Percentiles rank a stretch among this genome's conserved stretches.
phyloP scores from a whole-genome alignment of 2,797 vertebrate genomes.

The Urophycis tenuis region DNA sequence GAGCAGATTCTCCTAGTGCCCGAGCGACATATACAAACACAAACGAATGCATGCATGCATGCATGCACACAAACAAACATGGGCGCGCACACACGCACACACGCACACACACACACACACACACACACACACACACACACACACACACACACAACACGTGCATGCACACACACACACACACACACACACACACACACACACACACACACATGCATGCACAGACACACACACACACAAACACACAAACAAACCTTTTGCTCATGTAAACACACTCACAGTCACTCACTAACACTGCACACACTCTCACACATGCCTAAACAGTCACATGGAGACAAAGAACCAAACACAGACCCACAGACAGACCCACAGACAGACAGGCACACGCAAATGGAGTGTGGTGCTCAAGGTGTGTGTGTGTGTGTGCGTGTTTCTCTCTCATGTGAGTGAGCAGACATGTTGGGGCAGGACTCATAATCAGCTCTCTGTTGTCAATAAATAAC shows the following conservation, averaged over 20 bases:
- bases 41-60: neutral
- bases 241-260: too few species aligned
- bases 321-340: too few species aligned
- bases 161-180: neutral
- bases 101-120: neutral
- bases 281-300: too few species aligned
- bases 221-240: too few species aligned
- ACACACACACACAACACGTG: neutral
- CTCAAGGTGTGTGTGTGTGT: neutral
- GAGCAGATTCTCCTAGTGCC: slow-evolving; percentile 43
- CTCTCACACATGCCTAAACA: too few species aligned
- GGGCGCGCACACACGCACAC: too few species aligned
- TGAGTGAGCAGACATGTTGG: neutral
- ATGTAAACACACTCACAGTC: too few species aligned
- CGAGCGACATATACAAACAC: neutral
- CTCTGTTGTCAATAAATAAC: slow-evolving; percentile 8
- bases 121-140: neutral
- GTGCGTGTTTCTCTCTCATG: neutral
- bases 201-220: neutral
- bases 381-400: too few species aligned
- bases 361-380: too few species aligned
- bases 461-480: neutral
- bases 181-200: neutral
- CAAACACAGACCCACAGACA: too few species aligned
- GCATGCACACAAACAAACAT: neutral